A percentile compares a stretch with the other conserved stretches of the same genome.
These are phyloP conservation scores for Argyra leucocephala DNA, from an alignment of 2,888 invertebrate genomes.

Conservation along the genomic window DNA sequence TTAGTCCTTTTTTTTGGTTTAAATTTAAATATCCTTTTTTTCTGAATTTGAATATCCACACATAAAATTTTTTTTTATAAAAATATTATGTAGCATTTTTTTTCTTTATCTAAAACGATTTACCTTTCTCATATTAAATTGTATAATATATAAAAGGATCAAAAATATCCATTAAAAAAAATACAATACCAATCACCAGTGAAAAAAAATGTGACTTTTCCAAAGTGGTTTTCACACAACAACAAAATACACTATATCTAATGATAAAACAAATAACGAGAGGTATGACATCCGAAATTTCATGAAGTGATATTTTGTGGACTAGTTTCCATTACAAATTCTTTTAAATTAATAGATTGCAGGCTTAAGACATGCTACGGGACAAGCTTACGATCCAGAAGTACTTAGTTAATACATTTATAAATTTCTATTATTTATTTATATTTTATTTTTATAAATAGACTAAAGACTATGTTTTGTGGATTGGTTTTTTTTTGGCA, in stretches of 20 bases:
- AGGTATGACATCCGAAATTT: no score
- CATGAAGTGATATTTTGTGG: no score
- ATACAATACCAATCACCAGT: neutral
- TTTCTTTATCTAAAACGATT: slow-evolving; percentile 4
- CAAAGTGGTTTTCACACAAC: neutral
- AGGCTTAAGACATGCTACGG: no score
- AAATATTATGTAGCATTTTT: neutral
- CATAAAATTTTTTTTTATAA: neutral
- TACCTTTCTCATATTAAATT: neutral
- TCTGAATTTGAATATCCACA: neutral
- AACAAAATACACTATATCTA: no score
- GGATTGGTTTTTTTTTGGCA: neutral
- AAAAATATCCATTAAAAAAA: neutral
- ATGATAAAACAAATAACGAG: no score
- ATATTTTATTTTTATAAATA: no score
- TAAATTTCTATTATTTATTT: no score
- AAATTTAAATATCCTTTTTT: neutral
- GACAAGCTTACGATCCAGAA: no score
- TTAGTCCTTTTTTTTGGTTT: neutral
- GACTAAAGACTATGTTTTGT: no score
- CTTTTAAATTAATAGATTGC: no score
- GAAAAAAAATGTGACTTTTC: neutral
- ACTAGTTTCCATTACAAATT: no score
- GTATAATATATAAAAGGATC: slow-evolving; percentile 3
- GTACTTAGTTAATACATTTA: no score